Conservation (phyloP, 2,888 invertebrate species). For the Petrolisthes manimaculis region DNA sequence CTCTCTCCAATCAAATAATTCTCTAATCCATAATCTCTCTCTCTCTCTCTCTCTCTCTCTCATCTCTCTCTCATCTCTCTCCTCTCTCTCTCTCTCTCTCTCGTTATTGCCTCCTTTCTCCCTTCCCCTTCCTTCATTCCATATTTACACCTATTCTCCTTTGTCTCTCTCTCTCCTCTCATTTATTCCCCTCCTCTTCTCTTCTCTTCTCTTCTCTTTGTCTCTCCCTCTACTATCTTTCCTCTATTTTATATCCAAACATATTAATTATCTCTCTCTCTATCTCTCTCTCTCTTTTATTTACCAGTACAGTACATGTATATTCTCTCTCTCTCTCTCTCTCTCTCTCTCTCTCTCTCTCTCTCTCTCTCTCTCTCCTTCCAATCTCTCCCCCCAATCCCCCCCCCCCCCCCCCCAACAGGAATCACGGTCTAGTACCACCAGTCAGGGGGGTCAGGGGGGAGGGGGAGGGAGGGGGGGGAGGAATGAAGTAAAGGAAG, state of each 20-base stretch:
- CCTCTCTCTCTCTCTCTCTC: neutral
- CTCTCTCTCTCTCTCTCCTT: neutral
- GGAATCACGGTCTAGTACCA: neutral
- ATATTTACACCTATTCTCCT: neutral
- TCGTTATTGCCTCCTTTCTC: neutral
- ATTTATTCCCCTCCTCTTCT: neutral
- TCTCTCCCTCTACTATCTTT: neutral
- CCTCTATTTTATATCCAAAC: neutral
- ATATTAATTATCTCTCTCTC: neutral
- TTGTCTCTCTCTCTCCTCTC: neutral
- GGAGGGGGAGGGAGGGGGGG: neutral
- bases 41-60: slow-evolving; percentile 1
- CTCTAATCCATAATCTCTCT: too few species aligned
- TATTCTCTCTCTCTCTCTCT: neutral
- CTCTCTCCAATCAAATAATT: too few species aligned
- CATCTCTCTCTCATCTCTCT: slow-evolving; percentile 6
- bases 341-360: neutral
- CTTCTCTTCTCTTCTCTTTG: neutral
- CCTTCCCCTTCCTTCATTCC: neutral
- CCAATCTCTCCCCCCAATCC: neutral
- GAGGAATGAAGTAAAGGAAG: neutral
- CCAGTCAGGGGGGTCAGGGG: neutral
- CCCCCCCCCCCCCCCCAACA: neutral
- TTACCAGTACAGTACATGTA: too few species aligned
- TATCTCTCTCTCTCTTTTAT: neutral